These are phyloP conservation scores for Noctuana brunneofusca DNA, from an alignment of 2,888 invertebrate genomes.

Conservation along the genomic window DNA sequence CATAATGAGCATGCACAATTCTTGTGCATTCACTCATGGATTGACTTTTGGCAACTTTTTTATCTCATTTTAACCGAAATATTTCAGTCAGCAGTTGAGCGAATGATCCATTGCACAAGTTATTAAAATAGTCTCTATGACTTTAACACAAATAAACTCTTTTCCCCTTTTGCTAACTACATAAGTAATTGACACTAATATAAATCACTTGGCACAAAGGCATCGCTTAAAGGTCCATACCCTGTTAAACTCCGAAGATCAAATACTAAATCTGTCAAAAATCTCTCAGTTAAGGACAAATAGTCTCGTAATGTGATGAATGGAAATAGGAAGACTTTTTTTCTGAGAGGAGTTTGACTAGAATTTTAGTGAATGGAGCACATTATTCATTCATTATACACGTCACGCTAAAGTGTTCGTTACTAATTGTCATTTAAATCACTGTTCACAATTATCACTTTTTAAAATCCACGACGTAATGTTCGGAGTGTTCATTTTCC, in stretches of 20 bases:
- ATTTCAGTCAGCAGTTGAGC: constrained; percentile 53
- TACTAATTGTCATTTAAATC: constrained; percentile 49
- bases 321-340: constrained; percentile 64
- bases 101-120: constrained; percentile 74
- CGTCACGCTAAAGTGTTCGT: constrained; percentile 39
- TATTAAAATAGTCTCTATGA: constrained; percentile 69
- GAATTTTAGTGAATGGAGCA: constrained; percentile 70
- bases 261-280: constrained; percentile 69
- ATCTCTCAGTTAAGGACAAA: constrained; percentile 65
- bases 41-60: constrained; percentile 65
- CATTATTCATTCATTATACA: constrained; percentile 45
- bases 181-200: constrained; percentile 79
- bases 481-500: constrained; percentile 72
- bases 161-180: constrained; percentile 69
- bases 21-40: constrained; percentile 49
- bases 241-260: constrained; percentile 75
- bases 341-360: constrained; percentile 78
- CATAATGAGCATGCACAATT: constrained; percentile 61
- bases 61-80: constrained; percentile 50
- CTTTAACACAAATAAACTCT: constrained; percentile 73
- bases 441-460: constrained; percentile 82
- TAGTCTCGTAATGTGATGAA: constrained; percentile 44
- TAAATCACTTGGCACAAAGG: constrained; percentile 83
- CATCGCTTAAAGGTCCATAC: constrained; percentile 77
- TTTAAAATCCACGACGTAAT: constrained; percentile 77